Base-by-base conservation (phyloP, 2,113 vertebrate species). In the Phocoena phocoena region DNA sequence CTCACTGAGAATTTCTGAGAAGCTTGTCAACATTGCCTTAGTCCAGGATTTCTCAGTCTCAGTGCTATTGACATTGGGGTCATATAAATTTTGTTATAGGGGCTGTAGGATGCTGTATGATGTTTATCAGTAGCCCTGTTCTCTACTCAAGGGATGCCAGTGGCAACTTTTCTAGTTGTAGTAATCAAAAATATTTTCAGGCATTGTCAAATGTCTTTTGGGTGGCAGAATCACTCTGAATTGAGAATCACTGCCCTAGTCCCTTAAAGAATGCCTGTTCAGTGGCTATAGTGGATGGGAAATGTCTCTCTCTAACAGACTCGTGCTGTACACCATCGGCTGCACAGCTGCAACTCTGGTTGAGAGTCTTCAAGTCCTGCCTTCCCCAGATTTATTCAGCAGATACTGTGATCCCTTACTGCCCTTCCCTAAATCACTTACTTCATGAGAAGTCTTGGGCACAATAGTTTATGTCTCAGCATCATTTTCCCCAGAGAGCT, bases 301-400 rank as follows among this genome's bases (percentile, higher is more conserved):
- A 71, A 50, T 0, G 3, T 33, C 3, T 88, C 11, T 31, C 14
- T 79, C 8, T n/a, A 10, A 33, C 28, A 5, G 1, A 50, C 5
- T 38, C 3, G 3, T 1, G 55, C 25, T 44, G 2, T 20, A 9
- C 1, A 5, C 33, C 2, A 4, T 5, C 3, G 3, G 8, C 6
- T 53, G 5, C 7, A 8, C 11, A 36, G 18, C 31, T 68, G 12
- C 6, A 14, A 2, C 25, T 12, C 21, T 58, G 38, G 11, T 23
- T 4, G 11, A n/a, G 3, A 53, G 6, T 1, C 2, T 23, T 28
- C 14, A 2, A 25, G 11, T 1, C 13, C 23, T 26, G 31, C 3
- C 41, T 68, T 26, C 36, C 26, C 20, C 53, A n/a, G 18, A 4
- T 44, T 26, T 25, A 8, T 26, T 55, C 2, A 31, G 8, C 6